Conservation (phyloP, 1,140 invertebrate genomes). For the Lineus longissimus region DNA sequence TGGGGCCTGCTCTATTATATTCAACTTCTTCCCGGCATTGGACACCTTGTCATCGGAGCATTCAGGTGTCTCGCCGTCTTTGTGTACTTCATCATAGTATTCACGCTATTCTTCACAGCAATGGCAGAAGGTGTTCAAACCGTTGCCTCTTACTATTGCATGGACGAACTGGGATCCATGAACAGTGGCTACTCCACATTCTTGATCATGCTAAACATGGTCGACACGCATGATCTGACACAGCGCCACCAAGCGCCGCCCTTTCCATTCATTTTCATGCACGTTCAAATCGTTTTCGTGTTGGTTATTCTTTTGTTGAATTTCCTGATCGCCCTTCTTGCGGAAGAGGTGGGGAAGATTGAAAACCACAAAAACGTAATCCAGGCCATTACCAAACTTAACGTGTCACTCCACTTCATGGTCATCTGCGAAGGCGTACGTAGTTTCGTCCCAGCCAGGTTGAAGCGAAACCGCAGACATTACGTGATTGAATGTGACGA, state of each 20-base stretch:
- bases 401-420: too few relatives aligned
- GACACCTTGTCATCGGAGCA: constrained; percentile 1
- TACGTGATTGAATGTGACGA: too few relatives aligned
- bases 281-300: not conserved
- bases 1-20: not conserved
- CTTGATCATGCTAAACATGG: constrained; percentile 6
- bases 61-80: not conserved
- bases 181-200: not conserved
- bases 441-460: too few relatives aligned
- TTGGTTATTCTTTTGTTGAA: not conserved
- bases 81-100: not conserved
- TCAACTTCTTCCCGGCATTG: not conserved
- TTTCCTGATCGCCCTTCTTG: not conserved
- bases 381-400: too few relatives aligned
- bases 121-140: not conserved
- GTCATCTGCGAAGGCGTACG: too few relatives aligned
- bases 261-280: not conserved
- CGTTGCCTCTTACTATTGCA: not conserved
- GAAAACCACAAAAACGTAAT: not conserved
- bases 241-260: not conserved
- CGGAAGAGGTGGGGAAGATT: not conserved
- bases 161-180: not conserved
- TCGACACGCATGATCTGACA: not conserved
- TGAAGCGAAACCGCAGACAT: too few relatives aligned
- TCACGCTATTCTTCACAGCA: not conserved